Evolutionary conservation across 1,140 invertebrate species (phyloP).

Genomic region (Neelides sp.): DNA sequence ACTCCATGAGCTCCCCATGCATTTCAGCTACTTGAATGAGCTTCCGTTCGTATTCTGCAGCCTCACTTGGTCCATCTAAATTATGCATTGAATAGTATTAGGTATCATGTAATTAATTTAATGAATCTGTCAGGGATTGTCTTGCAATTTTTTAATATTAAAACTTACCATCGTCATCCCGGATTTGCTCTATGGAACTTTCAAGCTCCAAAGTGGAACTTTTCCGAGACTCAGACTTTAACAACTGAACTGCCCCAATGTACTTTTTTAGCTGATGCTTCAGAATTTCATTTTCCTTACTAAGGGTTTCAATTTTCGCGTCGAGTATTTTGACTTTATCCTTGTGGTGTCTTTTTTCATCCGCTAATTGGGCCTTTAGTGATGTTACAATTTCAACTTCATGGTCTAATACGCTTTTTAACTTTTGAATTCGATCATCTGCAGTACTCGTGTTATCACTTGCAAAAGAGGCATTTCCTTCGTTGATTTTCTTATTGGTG

Average conservation of each 20-base stretch:
- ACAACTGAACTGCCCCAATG: constrained; percentile 73
- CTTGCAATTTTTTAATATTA: no score
- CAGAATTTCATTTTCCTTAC: constrained; percentile 70
- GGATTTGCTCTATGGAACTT: no score
- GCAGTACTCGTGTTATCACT: not conserved
- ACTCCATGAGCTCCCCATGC: constrained; percentile 90
- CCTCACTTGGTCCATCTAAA: constrained; percentile 43
- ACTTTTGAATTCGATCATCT: constrained; percentile 27
- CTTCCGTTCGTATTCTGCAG: constrained; percentile 73
- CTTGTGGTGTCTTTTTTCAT: constrained; percentile 36
- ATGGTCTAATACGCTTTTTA: constrained; percentile 37
- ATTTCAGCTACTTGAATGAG: constrained; percentile 85
- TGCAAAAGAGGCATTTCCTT: not conserved
- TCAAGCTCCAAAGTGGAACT: no score
- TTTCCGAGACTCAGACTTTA: no score
- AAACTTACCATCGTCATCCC: no score
- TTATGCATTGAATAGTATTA: no score
- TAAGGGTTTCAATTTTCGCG: constrained; percentile 37
- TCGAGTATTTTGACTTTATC: constrained; percentile 35
- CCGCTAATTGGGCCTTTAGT: constrained; percentile 37
- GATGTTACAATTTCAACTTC: constrained; percentile 38
- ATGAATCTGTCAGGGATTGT: no score
- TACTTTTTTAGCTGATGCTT: constrained; percentile 82
- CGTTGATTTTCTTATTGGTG: no score
- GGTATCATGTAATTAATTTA: no score